phyloP scores from a whole-genome alignment of 1,140 invertebrate species.

The Diuraphis noxia region DNA sequence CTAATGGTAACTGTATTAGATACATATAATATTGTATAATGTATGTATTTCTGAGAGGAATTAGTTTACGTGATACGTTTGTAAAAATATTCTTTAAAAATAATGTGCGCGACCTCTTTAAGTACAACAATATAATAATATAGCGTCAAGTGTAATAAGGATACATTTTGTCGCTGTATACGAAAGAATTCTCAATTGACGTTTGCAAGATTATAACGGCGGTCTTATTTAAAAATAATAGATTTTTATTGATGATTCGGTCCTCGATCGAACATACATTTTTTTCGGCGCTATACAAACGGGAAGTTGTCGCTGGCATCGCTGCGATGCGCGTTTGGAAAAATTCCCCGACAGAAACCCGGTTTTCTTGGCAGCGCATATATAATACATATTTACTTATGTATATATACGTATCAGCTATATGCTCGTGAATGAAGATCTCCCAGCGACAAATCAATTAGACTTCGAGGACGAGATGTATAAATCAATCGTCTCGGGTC shows the following conservation, averaged over 20 bases:
- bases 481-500: not conserved
- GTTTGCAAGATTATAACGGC: not conserved
- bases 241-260: not conserved
- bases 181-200: not conserved
- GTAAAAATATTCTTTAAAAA: not conserved
- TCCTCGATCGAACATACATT: not conserved
- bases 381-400: not conserved
- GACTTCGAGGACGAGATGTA: not conserved
- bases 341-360: not conserved
- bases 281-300: not conserved
- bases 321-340: no score
- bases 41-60: not conserved
- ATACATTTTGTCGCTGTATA: not conserved
- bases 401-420: not conserved
- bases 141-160: not conserved
- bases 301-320: not conserved
- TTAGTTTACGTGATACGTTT: not conserved
- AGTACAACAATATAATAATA: not conserved
- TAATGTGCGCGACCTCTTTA: not conserved
- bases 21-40: not conserved
- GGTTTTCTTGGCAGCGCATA: not conserved
- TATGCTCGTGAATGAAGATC: not conserved
- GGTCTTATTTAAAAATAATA: not conserved
- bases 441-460: conserved; percentile 40
- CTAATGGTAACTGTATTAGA: not conserved